Evolutionary conservation across 2,113 vertebrate species (phyloP), one percentile per base, ranked within the genome.

Genomic region (Cynocephalus volans): DNA sequence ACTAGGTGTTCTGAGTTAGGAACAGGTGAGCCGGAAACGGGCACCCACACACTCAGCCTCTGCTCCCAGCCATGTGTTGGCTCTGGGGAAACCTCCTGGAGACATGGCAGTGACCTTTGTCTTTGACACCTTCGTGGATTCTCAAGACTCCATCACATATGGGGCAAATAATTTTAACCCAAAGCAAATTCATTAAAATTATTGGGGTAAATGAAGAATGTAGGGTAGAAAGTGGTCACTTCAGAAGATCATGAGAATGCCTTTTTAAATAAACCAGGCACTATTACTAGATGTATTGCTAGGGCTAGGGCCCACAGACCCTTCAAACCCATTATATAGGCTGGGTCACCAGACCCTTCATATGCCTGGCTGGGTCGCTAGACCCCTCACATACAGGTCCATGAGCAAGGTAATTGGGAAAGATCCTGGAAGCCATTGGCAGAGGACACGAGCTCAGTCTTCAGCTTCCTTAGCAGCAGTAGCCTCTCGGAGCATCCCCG

Each of bases 201-300:
- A 41, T 41, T 41, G 41, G 41, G 41, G 41, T 3, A 41, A 41
- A 4, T 41, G 41, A 41, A 41, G 24, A 84, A 67, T 83, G 77
- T 41, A 80, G 84, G 48, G 58, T 33, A 81, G 36, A 75, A 64
- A 7, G 72, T 86, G 6, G n/a, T 65, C n/a, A 45, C 75, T 26
- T 90, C 24, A 88, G 84, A 93, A 81, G 86, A 70, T 33, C 24
- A 8, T 58, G 58, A 88, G 33, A 79, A 75, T 80, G 41, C 52
- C 17, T 94, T 96, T 75, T 56, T 31, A 84, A 90, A 67, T 88
- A 81, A 83, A 60, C 31, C 21, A 73, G 67, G 24, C 85, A 19
- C 48, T 79, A 24, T 81, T 84, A 50, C 26, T 70, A 70, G 83
- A 86, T 41, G 41, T 41, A 41, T 41, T 3, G 41, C 41, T 41